These are phyloP conservation scores for Pyrochroa serraticornis DNA, from an alignment of 2,888 invertebrate species.

Conservation along the genomic window DNA sequence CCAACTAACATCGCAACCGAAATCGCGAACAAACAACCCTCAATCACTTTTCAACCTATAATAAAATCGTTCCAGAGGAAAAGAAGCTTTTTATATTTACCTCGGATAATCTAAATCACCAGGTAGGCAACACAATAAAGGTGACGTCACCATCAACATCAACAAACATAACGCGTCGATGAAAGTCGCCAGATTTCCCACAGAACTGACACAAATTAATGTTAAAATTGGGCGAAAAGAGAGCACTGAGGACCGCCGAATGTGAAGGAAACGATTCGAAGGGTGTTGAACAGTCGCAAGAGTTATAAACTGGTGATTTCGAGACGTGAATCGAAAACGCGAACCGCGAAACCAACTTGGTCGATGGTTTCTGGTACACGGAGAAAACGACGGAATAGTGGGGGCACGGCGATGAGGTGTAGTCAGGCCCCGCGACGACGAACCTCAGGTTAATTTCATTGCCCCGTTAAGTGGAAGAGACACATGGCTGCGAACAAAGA, in stretches of 20 bases:
- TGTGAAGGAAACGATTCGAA: too few relatives aligned
- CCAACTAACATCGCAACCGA: neutral
- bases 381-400: conserved; percentile 29
- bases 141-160: conserved; percentile 25
- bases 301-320: conserved; percentile 25
- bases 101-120: conserved; percentile 10
- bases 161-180: conserved; percentile 17
- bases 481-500: neutral
- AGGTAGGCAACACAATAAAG: conserved; percentile 22
- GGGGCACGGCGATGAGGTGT: conserved; percentile 30
- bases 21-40: neutral
- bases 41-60: neutral
- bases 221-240: neutral
- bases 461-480: conserved; percentile 28
- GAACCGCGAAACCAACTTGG: conserved; percentile 33
- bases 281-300: neutral
- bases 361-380: conserved; percentile 29
- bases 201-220: conserved; percentile 5
- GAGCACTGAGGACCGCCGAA: too few relatives aligned
- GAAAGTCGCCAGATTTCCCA: conserved; percentile 16
- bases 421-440: conserved; percentile 25
- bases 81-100: conserved; percentile 7
- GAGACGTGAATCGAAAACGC: conserved; percentile 21
- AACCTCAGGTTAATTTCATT: conserved; percentile 36
- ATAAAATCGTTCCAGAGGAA: neutral